phyloP scores from a whole-genome alignment of 2,888 invertebrate genomes.

The Andrena dorsata region DNA sequence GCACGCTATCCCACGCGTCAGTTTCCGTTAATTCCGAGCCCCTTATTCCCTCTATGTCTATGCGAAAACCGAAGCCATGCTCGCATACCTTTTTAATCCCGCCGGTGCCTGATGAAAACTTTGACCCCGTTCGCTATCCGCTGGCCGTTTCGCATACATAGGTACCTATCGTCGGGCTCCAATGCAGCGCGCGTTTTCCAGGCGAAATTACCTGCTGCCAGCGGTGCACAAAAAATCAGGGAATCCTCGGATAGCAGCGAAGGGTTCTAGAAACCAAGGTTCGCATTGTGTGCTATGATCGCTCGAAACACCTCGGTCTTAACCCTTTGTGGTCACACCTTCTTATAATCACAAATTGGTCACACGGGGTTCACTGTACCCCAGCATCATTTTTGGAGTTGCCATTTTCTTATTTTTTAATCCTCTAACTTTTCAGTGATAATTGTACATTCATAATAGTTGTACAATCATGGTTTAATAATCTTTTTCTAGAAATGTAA shows the following conservation, averaged over 20 bases:
- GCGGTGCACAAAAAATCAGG: not conserved
- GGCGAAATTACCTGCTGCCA: conserved; percentile 13
- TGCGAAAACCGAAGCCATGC: not conserved
- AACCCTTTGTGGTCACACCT: too few relatives aligned
- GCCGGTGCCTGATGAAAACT: conserved; percentile 41
- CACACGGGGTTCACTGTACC: too few relatives aligned
- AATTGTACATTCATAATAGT: too few relatives aligned
- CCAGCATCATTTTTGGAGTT: too few relatives aligned
- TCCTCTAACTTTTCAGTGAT: too few relatives aligned
- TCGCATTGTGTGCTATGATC: not conserved
- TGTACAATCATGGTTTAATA: too few relatives aligned
- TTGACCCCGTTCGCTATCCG: conserved; percentile 22
- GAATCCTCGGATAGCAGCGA: not conserved
- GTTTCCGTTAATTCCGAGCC: not conserved
- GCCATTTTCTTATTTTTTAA: too few relatives aligned
- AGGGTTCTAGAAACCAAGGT: not conserved
- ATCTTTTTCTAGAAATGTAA: too few relatives aligned
- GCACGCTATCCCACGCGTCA: not conserved
- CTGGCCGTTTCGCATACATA: conserved; percentile 24
- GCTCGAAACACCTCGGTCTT: too few relatives aligned
- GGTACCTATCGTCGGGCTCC: conserved; percentile 1
- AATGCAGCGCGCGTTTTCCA: conserved; percentile 8
- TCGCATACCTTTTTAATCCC: conserved; percentile 35
- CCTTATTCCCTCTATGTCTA: not conserved
- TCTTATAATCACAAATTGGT: too few relatives aligned